A percentile compares a stretch with the other conserved stretches of the same genome.
Conservation (phyloP, 2,113 vertebrate species). For the Stictonetta naevosa region DNA sequence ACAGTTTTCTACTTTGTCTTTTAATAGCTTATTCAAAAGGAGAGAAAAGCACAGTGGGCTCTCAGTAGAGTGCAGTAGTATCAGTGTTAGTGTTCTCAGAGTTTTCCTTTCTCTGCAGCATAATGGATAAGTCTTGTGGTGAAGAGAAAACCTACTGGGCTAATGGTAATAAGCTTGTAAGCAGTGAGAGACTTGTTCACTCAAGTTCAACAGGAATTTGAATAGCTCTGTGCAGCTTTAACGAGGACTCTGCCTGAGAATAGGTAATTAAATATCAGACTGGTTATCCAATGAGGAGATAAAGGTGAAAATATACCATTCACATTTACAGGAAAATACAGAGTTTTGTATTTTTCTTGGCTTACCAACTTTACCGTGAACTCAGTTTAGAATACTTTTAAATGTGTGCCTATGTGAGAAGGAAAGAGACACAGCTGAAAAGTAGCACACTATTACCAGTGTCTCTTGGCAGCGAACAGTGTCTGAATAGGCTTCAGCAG, state of each 20-base stretch:
- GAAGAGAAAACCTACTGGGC: conserved; percentile 36
- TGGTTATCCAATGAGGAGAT: neutral
- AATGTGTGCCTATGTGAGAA: neutral
- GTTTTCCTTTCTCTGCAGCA: conserved; percentile 19
- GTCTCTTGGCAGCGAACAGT: neutral
- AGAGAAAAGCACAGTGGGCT: conserved; percentile 16
- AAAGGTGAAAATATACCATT: neutral
- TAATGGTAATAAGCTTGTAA: conserved; percentile 40
- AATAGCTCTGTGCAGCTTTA: conserved; percentile 13
- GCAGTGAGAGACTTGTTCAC: conserved; percentile 7
- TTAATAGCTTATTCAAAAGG: conserved; percentile 34
- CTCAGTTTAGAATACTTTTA: neutral
- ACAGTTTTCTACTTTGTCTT: conserved; percentile 9
- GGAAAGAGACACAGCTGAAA: neutral
- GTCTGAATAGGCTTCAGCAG: neutral
- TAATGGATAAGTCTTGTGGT: conserved; percentile 31
- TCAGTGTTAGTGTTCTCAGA: conserved; percentile 27
- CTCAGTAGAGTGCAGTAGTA: neutral
- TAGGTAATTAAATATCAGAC: conserved; percentile 27
- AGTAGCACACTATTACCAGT: neutral
- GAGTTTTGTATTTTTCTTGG: neutral
- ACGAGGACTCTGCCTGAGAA: conserved; percentile 23
- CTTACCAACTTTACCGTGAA: neutral
- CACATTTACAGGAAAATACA: neutral
- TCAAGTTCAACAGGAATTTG: neutral